A percentile compares a stretch with the other conserved stretches of the same genome.
phyloP scores from a whole-genome alignment of 2,113 vertebrate genomes.

The Syrmaticus mikado region DNA sequence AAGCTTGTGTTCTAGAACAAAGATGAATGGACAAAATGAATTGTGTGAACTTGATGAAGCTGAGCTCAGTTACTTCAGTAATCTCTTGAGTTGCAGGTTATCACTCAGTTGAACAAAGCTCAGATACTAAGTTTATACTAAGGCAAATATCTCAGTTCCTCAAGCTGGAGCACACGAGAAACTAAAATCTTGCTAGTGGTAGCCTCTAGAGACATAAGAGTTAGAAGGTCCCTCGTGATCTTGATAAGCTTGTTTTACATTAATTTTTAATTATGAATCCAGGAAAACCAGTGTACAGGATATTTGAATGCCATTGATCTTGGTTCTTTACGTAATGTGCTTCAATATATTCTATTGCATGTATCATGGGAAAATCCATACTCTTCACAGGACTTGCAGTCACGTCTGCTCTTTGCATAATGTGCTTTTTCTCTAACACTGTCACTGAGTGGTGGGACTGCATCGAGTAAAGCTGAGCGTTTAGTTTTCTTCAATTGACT shows the following conservation, averaged over 20 bases:
- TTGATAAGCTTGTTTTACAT: background rate
- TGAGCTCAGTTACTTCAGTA: background rate
- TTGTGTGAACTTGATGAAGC: background rate
- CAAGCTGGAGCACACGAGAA: background rate
- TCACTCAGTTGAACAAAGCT: background rate
- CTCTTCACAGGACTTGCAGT: background rate
- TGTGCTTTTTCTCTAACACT: background rate
- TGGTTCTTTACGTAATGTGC: background rate
- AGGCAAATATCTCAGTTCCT: background rate
- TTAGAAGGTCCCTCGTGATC: background rate
- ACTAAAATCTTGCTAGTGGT: background rate
- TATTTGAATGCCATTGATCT: background rate
- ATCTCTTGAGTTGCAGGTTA: constrained; percentile 4
- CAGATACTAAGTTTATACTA: background rate
- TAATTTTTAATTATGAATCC: background rate
- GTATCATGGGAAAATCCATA: background rate
- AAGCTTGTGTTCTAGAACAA: background rate
- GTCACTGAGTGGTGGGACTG: background rate
- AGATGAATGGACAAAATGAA: background rate
- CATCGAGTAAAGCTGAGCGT: background rate
- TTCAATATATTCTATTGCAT: background rate
- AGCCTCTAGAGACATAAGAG: background rate
- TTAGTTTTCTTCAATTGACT: background rate
- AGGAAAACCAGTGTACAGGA: background rate
- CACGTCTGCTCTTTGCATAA: background rate